Base-by-base conservation (phyloP, 2,113 vertebrate species). In the Chlamydotis undulata region DNA sequence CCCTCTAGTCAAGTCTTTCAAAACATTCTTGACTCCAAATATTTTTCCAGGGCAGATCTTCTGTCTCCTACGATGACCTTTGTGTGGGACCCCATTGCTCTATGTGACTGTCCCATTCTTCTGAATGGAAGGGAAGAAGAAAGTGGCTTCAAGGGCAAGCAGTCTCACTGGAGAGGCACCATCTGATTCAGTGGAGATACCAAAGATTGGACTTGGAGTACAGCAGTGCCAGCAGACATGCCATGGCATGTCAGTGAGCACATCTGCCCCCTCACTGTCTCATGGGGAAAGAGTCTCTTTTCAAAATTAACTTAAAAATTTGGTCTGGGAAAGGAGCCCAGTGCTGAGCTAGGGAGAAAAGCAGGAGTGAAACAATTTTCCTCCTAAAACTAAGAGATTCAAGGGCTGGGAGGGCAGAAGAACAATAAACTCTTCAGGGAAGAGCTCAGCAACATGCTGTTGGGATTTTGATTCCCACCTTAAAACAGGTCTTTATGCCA, bases 11-110 rank as follows among this genome's bases (percentile, higher is more conserved):
- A 52, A 77, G 76, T 35, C 71, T 83, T 90, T 77, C 90, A 92
- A 93, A 97, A 95, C 83, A 93, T 94, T 92, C 71, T 88, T 63
- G 47, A 90, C 28, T 88, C 68, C 29, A 94, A 94, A 80, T 93
- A 90, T 70, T 96, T 96, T 95, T 95, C 60, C 25, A 57, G 67
- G 61, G 74, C 14, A 4, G 78, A 89, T 82, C 50, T 83, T 55
- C 53, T 55, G 25, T 35, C 23, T 83, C 14, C 43, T 70, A 10
- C 49, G 41, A 78, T 1, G 28, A 69, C 24, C 49, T 49, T 26
- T 43, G 52, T 29, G 63, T 7, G 8, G 71, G n/a, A 70, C 22
- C 45, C 7, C 4, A 13, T 52, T 64, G 43, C n/a, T 86, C 6
- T 25, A 19, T 91, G 29, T 63, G 64, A 50, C 19, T 63, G 41